Evolutionary conservation across 2,888 invertebrate genomes (phyloP), one percentile per base, ranked within the genome.

Genomic region (Leucoma salicis): DNA sequence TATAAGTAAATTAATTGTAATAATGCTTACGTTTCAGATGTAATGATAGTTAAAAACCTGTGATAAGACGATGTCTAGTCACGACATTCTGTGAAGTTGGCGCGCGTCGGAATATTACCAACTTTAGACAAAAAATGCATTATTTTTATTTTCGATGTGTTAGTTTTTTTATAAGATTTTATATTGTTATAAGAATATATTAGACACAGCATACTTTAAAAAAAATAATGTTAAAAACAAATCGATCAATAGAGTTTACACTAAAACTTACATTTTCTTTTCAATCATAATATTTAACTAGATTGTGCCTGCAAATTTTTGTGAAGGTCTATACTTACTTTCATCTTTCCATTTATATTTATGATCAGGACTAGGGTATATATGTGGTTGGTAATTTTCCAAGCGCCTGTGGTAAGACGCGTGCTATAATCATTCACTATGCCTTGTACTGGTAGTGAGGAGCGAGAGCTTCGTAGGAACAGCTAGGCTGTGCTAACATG

Each of bases 401-500:
- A 14, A 45, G 43, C 36, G 50, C 43, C 14, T 14, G 24, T 46
- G 42, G 31, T 39, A 62, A 56, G 42, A 55, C 31, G 51, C 61
- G 62, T 58, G 66, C 56, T 63, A 66, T 63, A 52, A 63, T 54
- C 49, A 57, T 60, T 74, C 73, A 76, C 75, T 57, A 67, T 72
- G 83, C 82, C 80, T 80, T 75, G 78, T 67, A 66, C 63, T 66
- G 59, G 66, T 74, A 72, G 76, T 57, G 66, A 59, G 66, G 64
- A 70, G 73, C 71, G 71, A 34, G 57, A 63, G 82, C 81, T 79
- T 78, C 70, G 66, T 81, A 83, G 80, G 70, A 60, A 70, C 83
- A 84, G 87, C 86, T 85, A 85, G 87, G 81, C 85, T 87, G 85
- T 82, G 84, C 81, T 81, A 71, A 76, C 59, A 61, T 75, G 64